These are phyloP conservation scores for Eustalomyia histrio DNA, from an alignment of 2,888 invertebrate species.

Conservation along the genomic window DNA sequence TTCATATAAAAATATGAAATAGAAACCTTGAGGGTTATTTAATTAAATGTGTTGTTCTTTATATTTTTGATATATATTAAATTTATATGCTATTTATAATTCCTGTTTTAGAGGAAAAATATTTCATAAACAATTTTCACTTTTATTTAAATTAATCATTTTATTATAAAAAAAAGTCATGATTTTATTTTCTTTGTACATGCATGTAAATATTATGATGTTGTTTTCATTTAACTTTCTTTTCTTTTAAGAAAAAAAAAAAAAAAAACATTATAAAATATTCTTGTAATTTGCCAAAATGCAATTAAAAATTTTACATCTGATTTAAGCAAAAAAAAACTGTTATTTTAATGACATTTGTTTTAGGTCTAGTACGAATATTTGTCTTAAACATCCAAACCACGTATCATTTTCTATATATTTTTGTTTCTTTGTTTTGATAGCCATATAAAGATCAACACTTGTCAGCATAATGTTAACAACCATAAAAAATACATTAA, in stretches of 20 bases:
- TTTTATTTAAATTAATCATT: conserved; percentile 30
- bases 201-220: conserved; percentile 24
- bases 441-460: conserved; percentile 39
- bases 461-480: background rate
- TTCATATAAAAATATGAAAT: conserved; percentile 43
- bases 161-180: conserved; percentile 33
- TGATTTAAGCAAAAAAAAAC: conserved; percentile 22
- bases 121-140: conserved; percentile 35
- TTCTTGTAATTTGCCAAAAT: conserved; percentile 55
- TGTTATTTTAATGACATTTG: background rate
- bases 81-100: background rate
- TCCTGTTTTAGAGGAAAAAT: background rate
- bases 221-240: conserved; percentile 34
- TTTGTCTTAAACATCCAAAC: conserved; percentile 20
- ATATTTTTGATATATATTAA: background rate
- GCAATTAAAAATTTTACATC: conserved; percentile 23
- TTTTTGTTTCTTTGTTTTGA: conserved; percentile 30
- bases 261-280: conserved; percentile 19
- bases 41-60: background rate
- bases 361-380: background rate
- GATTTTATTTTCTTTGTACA: conserved; percentile 32
- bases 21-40: conserved; percentile 41
- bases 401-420: conserved; percentile 34
- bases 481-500: background rate
- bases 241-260: conserved; percentile 9